Percentiles rank a stretch among this genome's conserved stretches.
These are phyloP conservation scores for Schlechtendalia chinensis DNA, from an alignment of 1,140 invertebrate species.

Conservation along the genomic window DNA sequence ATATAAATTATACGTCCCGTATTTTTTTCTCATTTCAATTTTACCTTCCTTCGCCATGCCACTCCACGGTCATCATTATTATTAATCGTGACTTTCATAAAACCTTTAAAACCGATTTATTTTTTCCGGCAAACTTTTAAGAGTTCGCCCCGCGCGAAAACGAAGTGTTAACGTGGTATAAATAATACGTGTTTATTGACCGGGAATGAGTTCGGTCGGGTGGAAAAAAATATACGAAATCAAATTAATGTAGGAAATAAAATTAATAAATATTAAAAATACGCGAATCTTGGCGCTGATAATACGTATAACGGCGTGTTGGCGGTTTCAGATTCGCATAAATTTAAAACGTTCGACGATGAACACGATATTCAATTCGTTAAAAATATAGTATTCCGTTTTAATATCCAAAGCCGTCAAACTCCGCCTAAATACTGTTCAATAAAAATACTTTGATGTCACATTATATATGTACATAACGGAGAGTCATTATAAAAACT, in stretches of 20 bases:
- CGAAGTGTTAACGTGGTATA: constrained; percentile 30
- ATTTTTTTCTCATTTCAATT: neutral
- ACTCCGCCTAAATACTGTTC: no score
- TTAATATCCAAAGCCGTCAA: no score
- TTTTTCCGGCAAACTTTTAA: constrained; percentile 15
- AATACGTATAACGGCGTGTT: neutral
- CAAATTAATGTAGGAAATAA: constrained; percentile 15
- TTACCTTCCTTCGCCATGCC: no score
- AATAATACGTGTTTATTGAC: constrained; percentile 31
- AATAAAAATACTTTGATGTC: no score
- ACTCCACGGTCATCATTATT: neutral
- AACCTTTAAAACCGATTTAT: constrained; percentile 24
- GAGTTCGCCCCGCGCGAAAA: neutral
- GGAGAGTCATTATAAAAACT: no score
- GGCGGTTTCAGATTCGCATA: neutral
- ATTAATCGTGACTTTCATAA: constrained; percentile 23
- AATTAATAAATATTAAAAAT: constrained; percentile 5
- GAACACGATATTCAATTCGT: no score
- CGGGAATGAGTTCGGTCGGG: neutral
- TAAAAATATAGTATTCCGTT: no score
- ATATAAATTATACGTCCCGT: no score
- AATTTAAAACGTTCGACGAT: neutral
- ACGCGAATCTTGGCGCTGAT: neutral
- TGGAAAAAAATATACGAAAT: constrained; percentile 14
- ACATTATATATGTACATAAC: no score